Evolutionary conservation across 2,888 invertebrate genomes (phyloP), one percentile per base, ranked within the genome.

Genomic region (Drosophila gaucha): DNA sequence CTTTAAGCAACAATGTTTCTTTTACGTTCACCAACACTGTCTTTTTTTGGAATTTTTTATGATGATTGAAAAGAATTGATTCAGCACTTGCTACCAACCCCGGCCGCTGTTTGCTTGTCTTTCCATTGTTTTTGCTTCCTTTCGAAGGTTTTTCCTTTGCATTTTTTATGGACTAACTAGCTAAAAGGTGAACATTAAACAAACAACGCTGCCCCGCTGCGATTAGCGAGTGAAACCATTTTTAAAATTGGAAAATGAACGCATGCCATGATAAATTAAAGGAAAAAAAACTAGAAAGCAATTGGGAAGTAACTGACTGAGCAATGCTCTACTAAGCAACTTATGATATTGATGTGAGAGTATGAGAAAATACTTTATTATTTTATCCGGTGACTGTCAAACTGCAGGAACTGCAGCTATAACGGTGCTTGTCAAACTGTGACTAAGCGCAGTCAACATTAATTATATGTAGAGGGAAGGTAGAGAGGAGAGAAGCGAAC

Each of bases 161-260:
- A 76, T 63, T 62, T 49, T 68, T 60, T 26, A 67, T 58, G 60
- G 16, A 20, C n/a, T 26, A 51, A 18, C 38, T 39, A 51, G 44
- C 28, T 41, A 41, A 38, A 52, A 46, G 64, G 55, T 62, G 67
- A 59, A 18, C 60, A 64, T 50, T 74, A 41, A 80, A 65, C 62
- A 70, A 84, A 77, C 60, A 54, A 28, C 54, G 46, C 52, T 41
- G n/a, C 38, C 10, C 30, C 64, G 52, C 12, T 35, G 46, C 33
- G 44, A 67, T 59, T 74, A 71, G 39, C 50, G 16, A 39, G 65
- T 31, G 55, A 68, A 60, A 49, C 49, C 41, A 80, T 68, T 64
- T 68, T 64, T n/a, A 22, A 82, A 74, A 78, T 78, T 62, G 64
- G 44, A 68, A 65, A 75, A 56, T 46, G 36, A 24, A 49, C 55